Conservation (phyloP, 2,888 invertebrate species). For the Drosophila ezoana region DNA sequence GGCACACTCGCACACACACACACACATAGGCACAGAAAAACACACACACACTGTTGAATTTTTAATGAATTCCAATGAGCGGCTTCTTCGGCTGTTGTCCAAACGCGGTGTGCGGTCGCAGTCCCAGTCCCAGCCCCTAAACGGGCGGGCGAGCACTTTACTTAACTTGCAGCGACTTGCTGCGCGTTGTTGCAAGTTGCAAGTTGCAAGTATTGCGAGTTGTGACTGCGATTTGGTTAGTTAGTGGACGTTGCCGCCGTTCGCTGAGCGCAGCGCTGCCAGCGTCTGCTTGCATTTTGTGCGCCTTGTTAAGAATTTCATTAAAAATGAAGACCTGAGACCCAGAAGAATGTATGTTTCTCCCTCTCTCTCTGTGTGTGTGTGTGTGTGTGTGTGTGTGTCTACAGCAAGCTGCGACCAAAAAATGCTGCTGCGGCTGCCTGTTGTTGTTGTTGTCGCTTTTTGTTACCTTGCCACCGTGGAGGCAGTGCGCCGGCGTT, state of each 20-base stretch:
- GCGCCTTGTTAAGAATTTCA: slow-evolving; percentile 83
- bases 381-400: slow-evolving; percentile 11
- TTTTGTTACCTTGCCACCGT: slow-evolving; percentile 80
- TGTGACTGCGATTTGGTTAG: slow-evolving; percentile 79
- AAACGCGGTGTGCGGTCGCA: slow-evolving; percentile 81
- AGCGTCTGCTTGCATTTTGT: slow-evolving; percentile 69
- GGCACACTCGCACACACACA: slow-evolving; percentile 28
- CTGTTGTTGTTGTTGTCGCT: slow-evolving; percentile 72
- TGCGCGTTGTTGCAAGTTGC: slow-evolving; percentile 24
- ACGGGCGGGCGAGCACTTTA: slow-evolving; percentile 76
- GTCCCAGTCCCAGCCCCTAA: slow-evolving; percentile 69
- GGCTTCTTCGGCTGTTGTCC: slow-evolving; percentile 69
- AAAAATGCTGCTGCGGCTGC: slow-evolving; percentile 67
- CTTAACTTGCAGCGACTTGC: slow-evolving; percentile 56
- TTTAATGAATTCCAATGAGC: slow-evolving; percentile 83
- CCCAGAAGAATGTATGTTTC: slow-evolving; percentile 79
- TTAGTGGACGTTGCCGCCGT: slow-evolving; percentile 56
- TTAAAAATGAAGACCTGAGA: slow-evolving; percentile 83
- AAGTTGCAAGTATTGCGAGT: slow-evolving; percentile 18
- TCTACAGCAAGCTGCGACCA: slow-evolving; percentile 52
- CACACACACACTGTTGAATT: slow-evolving; percentile 70
- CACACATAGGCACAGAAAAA: slow-evolving; percentile 19
- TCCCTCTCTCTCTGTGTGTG: slow-evolving; percentile 17
- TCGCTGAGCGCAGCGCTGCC: slow-evolving; percentile 29
- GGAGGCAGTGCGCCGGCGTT: slow-evolving; percentile 80